Evolutionary conservation across 2,797 vertebrate genomes (phyloP).

Genomic region (Pempheris klunzingeri): DNA sequence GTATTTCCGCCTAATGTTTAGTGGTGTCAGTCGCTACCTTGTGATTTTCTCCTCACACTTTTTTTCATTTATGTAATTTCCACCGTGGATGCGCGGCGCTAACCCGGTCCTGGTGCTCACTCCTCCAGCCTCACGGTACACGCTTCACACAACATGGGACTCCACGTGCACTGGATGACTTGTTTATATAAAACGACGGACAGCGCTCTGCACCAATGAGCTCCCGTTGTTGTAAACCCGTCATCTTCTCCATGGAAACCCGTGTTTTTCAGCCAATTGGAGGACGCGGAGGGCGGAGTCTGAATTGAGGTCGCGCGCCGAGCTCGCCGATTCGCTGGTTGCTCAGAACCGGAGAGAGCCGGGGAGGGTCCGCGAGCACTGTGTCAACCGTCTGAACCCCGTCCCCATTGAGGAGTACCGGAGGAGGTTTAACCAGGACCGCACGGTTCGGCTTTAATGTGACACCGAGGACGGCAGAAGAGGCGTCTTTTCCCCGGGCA

Average conservation of each 20-base stretch:
- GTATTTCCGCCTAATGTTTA: rapidly evolving
- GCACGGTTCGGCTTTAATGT: background rate
- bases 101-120: slow-evolving; percentile 33
- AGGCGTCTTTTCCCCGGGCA: background rate
- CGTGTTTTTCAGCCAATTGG: slow-evolving; percentile 65
- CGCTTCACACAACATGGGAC: slow-evolving; percentile 74
- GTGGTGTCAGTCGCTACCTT: background rate
- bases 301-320: slow-evolving; percentile 78
- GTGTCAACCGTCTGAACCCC: slow-evolving; percentile 60
- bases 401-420: slow-evolving; percentile 45
- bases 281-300: slow-evolving; percentile 48
- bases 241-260: slow-evolving; percentile 80
- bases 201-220: slow-evolving; percentile 71
- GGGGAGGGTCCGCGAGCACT: slow-evolving; percentile 51
- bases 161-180: slow-evolving; percentile 80
- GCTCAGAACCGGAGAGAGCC: slow-evolving; percentile 14
- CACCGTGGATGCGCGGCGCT: slow-evolving; percentile 11
- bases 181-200: slow-evolving; percentile 85
- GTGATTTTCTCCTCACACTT: background rate
- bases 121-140: slow-evolving; percentile 3
- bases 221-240: background rate
- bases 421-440: background rate
- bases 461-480: background rate
- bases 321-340: slow-evolving; percentile 55
- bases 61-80: slow-evolving; percentile 74